Evolutionary conservation across 2,797 vertebrate genomes (phyloP).

Genomic region (Champsocephalus gunnari): DNA sequence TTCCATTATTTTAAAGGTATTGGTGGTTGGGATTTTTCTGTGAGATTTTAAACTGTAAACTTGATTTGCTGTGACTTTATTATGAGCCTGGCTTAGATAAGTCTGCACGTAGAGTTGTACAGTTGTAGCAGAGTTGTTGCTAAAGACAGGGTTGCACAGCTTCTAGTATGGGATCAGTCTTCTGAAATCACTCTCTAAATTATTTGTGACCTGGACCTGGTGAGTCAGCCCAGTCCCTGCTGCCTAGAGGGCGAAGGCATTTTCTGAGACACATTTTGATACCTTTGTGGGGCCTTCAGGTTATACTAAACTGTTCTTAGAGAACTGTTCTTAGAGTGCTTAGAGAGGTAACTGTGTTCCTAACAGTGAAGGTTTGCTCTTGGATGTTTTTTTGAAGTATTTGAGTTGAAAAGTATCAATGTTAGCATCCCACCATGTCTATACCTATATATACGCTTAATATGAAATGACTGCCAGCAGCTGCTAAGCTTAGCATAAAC

Average conservation of each 20-base stretch:
- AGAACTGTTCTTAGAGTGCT: neutral
- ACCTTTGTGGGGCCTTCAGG: neutral
- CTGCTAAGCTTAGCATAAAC: neutral
- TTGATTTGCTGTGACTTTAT: neutral
- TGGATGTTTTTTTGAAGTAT: neutral
- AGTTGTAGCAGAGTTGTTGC: neutral
- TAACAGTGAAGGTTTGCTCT: neutral
- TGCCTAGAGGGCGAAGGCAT: neutral
- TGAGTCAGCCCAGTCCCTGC: slow-evolving; percentile 18
- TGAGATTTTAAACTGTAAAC: neutral
- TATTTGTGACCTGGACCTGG: slow-evolving; percentile 15
- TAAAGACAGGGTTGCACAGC: neutral
- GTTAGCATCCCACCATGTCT: neutral
- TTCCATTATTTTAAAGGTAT: neutral
- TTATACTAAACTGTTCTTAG: neutral
- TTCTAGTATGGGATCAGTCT: slow-evolving; percentile 13
- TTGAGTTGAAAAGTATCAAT: slow-evolving; percentile 4
- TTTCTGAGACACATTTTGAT: slow-evolving; percentile 28
- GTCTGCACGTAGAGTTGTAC: neutral
- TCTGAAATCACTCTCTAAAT: slow-evolving; percentile 21
- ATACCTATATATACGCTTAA: neutral
- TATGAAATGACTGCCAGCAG: neutral
- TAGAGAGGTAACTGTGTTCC: neutral
- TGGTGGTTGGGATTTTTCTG: neutral
- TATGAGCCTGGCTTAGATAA: neutral